Evolutionary conservation across 2,888 invertebrate species (phyloP), one percentile per base, ranked within the genome.

Genomic region (Drosophila mayaguana): DNA sequence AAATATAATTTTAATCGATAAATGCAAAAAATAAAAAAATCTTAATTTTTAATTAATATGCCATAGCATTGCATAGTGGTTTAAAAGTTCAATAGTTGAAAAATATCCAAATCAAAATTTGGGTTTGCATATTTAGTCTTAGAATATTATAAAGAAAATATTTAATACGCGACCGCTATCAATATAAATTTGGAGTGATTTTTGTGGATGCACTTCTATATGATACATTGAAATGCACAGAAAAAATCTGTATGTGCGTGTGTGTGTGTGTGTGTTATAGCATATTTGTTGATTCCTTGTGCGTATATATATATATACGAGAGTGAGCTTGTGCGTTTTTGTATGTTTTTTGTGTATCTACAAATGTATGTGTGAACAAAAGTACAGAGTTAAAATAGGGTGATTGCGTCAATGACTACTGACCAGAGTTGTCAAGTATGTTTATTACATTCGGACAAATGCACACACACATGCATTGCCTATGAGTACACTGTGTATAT

Each of bases 361-460:
- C 48, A 42, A 38, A 38, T 46, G 66, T 63, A 60, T 54, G 34
- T 59, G 64, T 63, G 70, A 68, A 67, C 42, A 63, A 74, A 72
- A 78, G 75, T 76, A 72, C 72, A 72, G 72, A 84, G 66, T 80
- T 81, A 83, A 83, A 80, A 89, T 89, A 78, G 75, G 82, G 82
- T 88, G 85, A 88, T 86, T 86, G 90, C 85, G 85, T 89, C 85
- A 86, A 86, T 85, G 81, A 81, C 67, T 75, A 67, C 72, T 62
- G 69, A 63, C 72, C 75, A 85, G 90, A 82, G 85, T 88, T 85
- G 90, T 78, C 90, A 88, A 74, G 63, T 69, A 50, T 73, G 53
- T 62, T 68, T 28, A 55, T 45, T 38, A 63, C 45, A 63, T 34
- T n/a, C 38, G 18, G 16, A 36, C 32, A 53, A 34, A 67, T 42